Evolutionary conservation across 2,888 invertebrate species (phyloP).

Genomic region (Allolobophora icterica): DNA sequence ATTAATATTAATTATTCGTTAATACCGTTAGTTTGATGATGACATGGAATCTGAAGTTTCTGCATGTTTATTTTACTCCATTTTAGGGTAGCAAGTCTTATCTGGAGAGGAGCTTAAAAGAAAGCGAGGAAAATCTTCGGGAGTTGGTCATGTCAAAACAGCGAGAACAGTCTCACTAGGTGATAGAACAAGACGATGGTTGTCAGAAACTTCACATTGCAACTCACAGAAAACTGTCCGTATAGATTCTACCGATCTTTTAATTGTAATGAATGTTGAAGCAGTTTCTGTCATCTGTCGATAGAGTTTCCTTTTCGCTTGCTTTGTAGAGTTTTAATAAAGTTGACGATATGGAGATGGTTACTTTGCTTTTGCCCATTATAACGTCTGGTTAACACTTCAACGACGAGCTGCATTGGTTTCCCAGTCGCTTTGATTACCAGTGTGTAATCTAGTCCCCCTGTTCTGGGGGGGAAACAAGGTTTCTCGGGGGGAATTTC

Average conservation of each 20-base stretch:
- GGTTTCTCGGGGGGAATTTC: too few relatives aligned
- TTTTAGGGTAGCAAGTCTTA: constrained; percentile 77
- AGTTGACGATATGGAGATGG: too few relatives aligned
- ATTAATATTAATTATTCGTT: too few relatives aligned
- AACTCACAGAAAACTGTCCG: background rate
- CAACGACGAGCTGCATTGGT: too few relatives aligned
- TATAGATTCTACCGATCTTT: background rate
- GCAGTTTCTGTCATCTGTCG: background rate
- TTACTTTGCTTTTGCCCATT: too few relatives aligned
- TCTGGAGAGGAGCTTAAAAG: constrained; percentile 80
- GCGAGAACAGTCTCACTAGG: constrained; percentile 41
- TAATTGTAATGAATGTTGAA: background rate
- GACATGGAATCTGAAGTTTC: background rate
- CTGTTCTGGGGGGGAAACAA: too few relatives aligned
- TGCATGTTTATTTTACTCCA: background rate
- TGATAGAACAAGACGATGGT: background rate
- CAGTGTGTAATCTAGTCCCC: too few relatives aligned
- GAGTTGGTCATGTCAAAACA: constrained; percentile 72
- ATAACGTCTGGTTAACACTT: too few relatives aligned
- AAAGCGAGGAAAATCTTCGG: constrained; percentile 82
- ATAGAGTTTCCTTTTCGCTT: background rate
- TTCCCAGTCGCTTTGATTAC: too few relatives aligned
- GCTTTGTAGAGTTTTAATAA: background rate
- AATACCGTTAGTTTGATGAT: too few relatives aligned
- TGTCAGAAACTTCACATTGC: background rate